phyloP scores from a whole-genome alignment of 2,113 vertebrate species.

The Pituophis catenifer region DNA sequence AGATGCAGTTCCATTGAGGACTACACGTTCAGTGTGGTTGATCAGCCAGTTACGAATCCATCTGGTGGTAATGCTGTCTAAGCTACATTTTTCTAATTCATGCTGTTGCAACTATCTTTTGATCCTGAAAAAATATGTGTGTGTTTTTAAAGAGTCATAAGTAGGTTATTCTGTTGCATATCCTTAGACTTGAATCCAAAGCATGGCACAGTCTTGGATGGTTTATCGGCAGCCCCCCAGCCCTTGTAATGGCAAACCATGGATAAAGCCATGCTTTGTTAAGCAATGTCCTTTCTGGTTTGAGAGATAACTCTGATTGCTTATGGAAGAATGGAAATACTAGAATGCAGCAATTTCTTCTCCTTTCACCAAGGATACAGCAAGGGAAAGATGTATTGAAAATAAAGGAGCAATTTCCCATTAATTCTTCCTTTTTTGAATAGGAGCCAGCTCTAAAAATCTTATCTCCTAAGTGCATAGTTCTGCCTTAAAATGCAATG shows the following conservation, averaged over 20 bases:
- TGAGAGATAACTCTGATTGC: conserved; percentile 22
- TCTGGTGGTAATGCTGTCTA: too few relatives aligned
- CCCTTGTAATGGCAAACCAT: not conserved
- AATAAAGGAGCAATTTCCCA: conserved; percentile 28
- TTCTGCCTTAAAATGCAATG: not conserved
- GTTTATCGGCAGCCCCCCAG: not conserved
- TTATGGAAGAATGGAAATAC: not conserved
- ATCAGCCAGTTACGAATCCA: too few relatives aligned
- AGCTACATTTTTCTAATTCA: not conserved
- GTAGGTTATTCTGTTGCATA: not conserved
- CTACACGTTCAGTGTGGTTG: too few relatives aligned
- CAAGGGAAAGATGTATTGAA: conserved; percentile 23
- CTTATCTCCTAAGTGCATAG: conserved; percentile 21
- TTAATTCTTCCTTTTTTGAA: conserved; percentile 24
- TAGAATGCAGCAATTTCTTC: conserved; percentile 20
- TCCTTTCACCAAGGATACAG: conserved; percentile 3
- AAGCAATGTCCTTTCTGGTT: not conserved
- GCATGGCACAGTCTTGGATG: not conserved
- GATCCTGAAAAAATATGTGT: not conserved
- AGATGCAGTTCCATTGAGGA: too few relatives aligned
- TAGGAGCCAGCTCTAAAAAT: conserved; percentile 2
- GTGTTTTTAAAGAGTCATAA: not conserved
- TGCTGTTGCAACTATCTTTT: not conserved
- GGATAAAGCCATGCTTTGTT: not conserved
- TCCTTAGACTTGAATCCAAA: not conserved